Percentiles rank a stretch among this genome's conserved stretches.
phyloP scores from a whole-genome alignment of 2,113 vertebrate species.

The Macroglossus sobrinus region DNA sequence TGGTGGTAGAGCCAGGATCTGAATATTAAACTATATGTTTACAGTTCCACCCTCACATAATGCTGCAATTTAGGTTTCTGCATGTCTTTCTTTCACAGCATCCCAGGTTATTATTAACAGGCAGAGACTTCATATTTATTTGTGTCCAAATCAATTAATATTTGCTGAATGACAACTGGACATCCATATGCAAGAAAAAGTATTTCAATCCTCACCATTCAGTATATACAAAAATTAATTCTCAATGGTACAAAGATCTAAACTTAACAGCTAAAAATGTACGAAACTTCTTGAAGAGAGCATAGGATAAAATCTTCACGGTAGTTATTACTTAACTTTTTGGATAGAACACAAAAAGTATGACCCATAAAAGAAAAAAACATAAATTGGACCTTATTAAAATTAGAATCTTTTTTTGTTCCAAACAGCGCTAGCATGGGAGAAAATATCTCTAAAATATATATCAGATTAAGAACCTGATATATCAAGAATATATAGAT shows the following conservation, averaged over 20 bases:
- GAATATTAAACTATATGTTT: neutral
- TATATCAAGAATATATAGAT: neutral
- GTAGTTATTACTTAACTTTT: conserved; percentile 23
- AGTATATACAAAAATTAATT: conserved; percentile 7
- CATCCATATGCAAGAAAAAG: neutral
- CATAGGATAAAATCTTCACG: neutral
- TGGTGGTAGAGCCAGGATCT: neutral
- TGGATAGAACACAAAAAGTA: neutral
- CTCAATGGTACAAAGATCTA: neutral
- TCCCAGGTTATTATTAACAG: neutral
- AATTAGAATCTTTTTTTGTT: conserved; percentile 25
- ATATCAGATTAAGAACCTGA: neutral
- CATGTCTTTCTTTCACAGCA: neutral
- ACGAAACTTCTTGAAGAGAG: neutral
- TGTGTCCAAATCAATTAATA: neutral
- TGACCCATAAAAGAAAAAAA: neutral
- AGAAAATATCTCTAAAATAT: neutral
- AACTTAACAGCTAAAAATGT: neutral
- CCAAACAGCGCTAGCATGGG: neutral
- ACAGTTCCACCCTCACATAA: neutral
- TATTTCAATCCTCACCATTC: neutral
- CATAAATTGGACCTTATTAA: neutral
- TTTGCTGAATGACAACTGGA: neutral
- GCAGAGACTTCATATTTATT: neutral
- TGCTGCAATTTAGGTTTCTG: neutral